Percentiles rank a stretch among this genome's conserved stretches.
Conservation (phyloP, 2,797 vertebrate genomes). For the Alca torda region DNA sequence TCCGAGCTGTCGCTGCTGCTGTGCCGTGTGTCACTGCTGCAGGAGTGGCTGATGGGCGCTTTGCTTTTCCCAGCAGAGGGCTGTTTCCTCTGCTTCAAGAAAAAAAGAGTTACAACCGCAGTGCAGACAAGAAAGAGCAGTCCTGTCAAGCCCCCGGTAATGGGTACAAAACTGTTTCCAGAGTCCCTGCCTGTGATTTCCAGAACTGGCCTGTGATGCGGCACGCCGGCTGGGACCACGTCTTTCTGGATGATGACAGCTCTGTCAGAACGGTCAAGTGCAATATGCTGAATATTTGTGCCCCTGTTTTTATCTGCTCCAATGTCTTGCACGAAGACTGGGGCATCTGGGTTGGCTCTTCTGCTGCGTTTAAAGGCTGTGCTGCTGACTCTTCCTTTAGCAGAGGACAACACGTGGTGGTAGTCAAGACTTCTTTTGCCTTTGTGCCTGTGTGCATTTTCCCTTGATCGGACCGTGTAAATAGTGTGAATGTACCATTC, state of each 20-base stretch:
- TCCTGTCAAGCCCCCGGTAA: constrained; percentile 73
- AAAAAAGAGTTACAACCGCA: constrained; percentile 55
- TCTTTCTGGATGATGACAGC: constrained; percentile 73
- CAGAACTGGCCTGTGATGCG: constrained; percentile 67
- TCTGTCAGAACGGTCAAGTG: constrained; percentile 74
- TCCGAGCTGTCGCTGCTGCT: constrained; percentile 78
- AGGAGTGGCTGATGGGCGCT: background rate
- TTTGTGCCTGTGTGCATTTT: constrained; percentile 78
- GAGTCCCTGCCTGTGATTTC: constrained; percentile 73
- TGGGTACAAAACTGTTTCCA: constrained; percentile 24
- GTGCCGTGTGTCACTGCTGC: constrained; percentile 65
- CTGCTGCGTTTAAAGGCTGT: constrained; percentile 7
- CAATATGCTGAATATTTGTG: constrained; percentile 80
- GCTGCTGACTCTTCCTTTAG: constrained; percentile 18
- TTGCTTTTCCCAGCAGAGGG: constrained; percentile 60
- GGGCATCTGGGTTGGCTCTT: background rate
- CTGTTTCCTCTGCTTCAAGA: constrained; percentile 71
- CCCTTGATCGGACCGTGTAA: constrained; percentile 78
- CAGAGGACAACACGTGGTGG: constrained; percentile 66
- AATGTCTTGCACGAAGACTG: constrained; percentile 56
- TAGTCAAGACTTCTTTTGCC: constrained; percentile 82
- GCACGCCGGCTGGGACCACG: constrained; percentile 28
- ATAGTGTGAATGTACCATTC: constrained; percentile 85
- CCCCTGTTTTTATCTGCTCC: constrained; percentile 79
- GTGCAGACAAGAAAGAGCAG: constrained; percentile 78